Evolutionary conservation across 2,113 vertebrate genomes (phyloP).

Genomic region (Pelusios castaneus): DNA sequence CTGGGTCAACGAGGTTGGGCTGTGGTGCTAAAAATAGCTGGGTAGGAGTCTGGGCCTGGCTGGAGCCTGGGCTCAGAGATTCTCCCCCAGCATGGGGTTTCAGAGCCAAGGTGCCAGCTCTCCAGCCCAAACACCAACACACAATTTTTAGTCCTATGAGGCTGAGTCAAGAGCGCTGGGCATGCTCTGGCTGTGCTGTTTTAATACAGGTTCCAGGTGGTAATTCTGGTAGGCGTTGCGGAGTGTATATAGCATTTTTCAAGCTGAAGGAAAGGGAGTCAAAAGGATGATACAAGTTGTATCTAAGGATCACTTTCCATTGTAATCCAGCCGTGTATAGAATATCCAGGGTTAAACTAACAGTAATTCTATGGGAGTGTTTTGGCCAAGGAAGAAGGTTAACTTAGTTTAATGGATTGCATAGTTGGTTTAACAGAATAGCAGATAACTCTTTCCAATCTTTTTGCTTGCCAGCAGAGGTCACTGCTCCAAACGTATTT

Average conservation of each 20-base stretch:
- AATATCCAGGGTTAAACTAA: neutral
- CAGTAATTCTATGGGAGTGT: neutral
- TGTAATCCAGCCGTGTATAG: neutral
- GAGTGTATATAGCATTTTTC: fast-evolving
- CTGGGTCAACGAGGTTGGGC: no score
- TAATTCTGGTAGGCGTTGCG: neutral
- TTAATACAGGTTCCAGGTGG: neutral
- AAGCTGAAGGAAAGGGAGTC: neutral
- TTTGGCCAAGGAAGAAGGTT: neutral
- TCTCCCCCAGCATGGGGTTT: no score
- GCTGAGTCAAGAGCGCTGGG: no score
- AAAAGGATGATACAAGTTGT: neutral
- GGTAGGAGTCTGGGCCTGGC: no score
- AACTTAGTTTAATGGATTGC: neutral
- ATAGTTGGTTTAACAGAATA: neutral
- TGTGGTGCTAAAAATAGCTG: no score
- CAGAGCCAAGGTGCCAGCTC: no score
- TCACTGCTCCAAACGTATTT: neutral
- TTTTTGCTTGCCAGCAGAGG: neutral
- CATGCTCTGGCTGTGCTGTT: no score
- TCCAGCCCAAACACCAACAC: no score
- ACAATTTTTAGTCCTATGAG: no score
- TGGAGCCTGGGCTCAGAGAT: no score
- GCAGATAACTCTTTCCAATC: neutral
- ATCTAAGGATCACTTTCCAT: neutral